Conservation (phyloP, 2,888 invertebrate genomes). For the Epiblema foenella region DNA sequence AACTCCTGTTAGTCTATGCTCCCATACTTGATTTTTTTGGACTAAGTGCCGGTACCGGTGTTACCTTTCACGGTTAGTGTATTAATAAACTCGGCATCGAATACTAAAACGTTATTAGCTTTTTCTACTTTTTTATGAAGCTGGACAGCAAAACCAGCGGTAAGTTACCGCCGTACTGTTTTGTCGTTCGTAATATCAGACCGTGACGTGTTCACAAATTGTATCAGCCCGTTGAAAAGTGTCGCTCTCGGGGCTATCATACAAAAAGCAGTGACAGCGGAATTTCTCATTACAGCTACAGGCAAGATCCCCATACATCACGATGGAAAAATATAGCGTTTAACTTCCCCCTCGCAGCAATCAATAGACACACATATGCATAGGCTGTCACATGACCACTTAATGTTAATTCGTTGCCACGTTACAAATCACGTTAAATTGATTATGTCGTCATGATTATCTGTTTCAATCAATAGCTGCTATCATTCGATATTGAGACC, state of each 20-base stretch:
- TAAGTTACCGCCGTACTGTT: constrained; percentile 9
- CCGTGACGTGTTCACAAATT: constrained; percentile 54
- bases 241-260: constrained; percentile 61
- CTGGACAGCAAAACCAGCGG: background rate
- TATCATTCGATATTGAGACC: background rate
- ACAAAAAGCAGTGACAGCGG: constrained; percentile 79
- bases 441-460: background rate
- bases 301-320: constrained; percentile 79
- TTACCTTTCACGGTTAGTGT: background rate
- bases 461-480: background rate
- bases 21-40: background rate
- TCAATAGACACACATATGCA: constrained; percentile 70
- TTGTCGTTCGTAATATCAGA: constrained; percentile 45
- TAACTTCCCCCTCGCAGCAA: constrained; percentile 70
- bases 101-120: background rate
- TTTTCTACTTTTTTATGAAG: background rate
- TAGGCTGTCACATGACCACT: constrained; percentile 47
- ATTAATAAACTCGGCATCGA: background rate
- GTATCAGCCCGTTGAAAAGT: constrained; percentile 64
- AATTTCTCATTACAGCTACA: constrained; percentile 81
- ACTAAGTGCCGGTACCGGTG: background rate
- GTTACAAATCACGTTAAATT: background rate
- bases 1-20: background rate
- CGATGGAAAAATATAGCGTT: constrained; percentile 80
- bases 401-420: constrained; percentile 24